Evolutionary conservation across 2,888 invertebrate genomes (phyloP), one percentile per base, ranked within the genome.

Genomic region (Ennomos quercinarius): DNA sequence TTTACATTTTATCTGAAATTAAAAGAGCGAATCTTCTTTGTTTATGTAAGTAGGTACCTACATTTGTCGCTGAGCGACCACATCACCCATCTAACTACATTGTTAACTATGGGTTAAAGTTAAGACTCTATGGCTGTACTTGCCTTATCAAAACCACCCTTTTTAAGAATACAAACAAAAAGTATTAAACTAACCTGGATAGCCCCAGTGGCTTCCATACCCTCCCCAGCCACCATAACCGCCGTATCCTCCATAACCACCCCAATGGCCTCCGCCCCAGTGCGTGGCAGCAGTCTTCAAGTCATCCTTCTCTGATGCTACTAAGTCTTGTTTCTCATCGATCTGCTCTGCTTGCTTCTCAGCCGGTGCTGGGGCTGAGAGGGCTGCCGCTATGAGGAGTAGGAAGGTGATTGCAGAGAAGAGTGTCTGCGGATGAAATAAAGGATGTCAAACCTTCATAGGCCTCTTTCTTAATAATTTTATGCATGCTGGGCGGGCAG

Each of bases 251-350:
- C 81, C 79, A 17, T 73, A 74, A 6, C 73, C 84, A 0, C 84
- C 79, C 77, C 44, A 66, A 70, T 79, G 74, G 0, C 86, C 86
- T 0, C 87, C n/a, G n/a, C n/a, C 87, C 80, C 86, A 91, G 57
- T 86, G 86, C 0, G 91, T 84, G 0, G 92, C 93, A 0, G 89
- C 89, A 0, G 91, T 80, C 63, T 91, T 87, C 1, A 93, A 73
- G 64, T 92, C 92, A 10, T 86, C 89, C 13, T 87, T 85, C 3
- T 85, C 87, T 2, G 80, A 68, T 1, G 73, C 71, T 4, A 70
- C 76, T 9, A 84, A 56, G 48, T 86, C 85, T 44, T 83, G 80
- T 34, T 79, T 75, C 10, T 74, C 73, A 10, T 74, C 67, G 9
- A 52, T 41, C n/a, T 53, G 44, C 35, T 59, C 72, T 48, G 71